Evolutionary conservation across 2,113 vertebrate species (phyloP).

Genomic region (Coracopsis vasa): DNA sequence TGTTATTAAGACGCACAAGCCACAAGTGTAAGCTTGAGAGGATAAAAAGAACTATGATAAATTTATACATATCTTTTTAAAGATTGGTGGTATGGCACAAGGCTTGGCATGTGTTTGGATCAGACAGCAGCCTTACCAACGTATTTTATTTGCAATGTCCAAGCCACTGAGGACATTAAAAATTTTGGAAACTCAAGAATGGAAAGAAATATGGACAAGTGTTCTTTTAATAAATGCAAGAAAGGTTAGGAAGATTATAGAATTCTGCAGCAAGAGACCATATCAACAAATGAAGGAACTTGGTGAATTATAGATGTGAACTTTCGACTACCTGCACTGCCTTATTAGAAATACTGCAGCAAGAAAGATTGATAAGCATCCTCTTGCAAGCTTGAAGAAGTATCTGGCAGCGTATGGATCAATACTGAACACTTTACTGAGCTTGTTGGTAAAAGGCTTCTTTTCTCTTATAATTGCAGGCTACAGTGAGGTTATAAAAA

Average conservation of each 20-base stretch:
- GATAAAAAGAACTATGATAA: neutral
- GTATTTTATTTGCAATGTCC: neutral
- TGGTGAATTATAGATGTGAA: constrained; percentile 1
- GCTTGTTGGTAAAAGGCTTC: neutral
- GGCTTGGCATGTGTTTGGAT: neutral
- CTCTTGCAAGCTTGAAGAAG: neutral
- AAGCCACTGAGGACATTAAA: neutral
- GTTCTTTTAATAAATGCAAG: neutral
- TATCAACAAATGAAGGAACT: neutral
- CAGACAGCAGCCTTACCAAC: neutral
- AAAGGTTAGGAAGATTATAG: neutral
- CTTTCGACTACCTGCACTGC: neutral
- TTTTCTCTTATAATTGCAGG: neutral
- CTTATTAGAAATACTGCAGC: neutral
- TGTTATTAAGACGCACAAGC: neutral
- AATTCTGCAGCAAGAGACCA: neutral
- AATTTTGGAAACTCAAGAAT: neutral
- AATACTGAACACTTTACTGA: neutral
- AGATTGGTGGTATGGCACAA: neutral
- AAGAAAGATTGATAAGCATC: neutral
- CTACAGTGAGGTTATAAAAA: neutral
- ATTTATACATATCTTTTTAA: neutral
- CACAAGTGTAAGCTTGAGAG: neutral
- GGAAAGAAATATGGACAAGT: neutral
- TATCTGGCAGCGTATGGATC: neutral